Percentiles rank a stretch among this genome's conserved stretches.
Conservation (phyloP, 2,888 invertebrate species). For the Pachydiplax longipennis region DNA sequence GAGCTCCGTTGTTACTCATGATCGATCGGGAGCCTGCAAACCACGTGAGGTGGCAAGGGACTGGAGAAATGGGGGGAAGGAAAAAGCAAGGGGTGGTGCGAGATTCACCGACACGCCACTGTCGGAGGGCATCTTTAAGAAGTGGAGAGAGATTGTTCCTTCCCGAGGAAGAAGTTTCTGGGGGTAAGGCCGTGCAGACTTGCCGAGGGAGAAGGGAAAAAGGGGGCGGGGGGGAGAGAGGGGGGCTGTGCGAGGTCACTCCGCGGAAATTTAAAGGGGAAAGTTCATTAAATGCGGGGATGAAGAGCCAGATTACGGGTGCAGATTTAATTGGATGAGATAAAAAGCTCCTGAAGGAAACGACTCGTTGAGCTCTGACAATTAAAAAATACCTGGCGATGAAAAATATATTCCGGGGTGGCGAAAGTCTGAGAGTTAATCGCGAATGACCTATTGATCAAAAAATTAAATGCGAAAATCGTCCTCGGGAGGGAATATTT, state of each 20-base stretch:
- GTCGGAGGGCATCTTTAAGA: background rate
- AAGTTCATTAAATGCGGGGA: background rate
- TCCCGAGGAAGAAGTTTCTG: background rate
- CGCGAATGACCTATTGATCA: no score
- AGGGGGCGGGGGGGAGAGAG: background rate
- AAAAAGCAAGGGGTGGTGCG: background rate
- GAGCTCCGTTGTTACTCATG: constrained; percentile 43
- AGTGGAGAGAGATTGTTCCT: constrained; percentile 33
- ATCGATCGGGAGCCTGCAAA: constrained; percentile 7
- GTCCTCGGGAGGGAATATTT: no score
- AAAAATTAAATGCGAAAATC: no score
- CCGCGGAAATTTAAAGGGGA: constrained; percentile 36
- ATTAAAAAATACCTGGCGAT: no score
- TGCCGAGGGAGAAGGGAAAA: background rate
- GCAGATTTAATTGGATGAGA: no score
- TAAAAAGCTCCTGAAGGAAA: no score
- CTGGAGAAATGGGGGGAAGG: background rate
- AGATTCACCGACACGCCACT: constrained; percentile 2
- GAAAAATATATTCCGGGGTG: no score
- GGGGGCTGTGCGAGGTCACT: constrained; percentile 25
- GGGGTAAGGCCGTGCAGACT: constrained; percentile 5
- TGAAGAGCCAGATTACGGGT: background rate
- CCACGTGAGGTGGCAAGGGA: constrained; percentile 24
- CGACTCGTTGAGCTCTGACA: no score
- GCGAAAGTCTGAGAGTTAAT: no score